phyloP scores from a whole-genome alignment of 2,113 vertebrate species.

The Fulica atra region DNA sequence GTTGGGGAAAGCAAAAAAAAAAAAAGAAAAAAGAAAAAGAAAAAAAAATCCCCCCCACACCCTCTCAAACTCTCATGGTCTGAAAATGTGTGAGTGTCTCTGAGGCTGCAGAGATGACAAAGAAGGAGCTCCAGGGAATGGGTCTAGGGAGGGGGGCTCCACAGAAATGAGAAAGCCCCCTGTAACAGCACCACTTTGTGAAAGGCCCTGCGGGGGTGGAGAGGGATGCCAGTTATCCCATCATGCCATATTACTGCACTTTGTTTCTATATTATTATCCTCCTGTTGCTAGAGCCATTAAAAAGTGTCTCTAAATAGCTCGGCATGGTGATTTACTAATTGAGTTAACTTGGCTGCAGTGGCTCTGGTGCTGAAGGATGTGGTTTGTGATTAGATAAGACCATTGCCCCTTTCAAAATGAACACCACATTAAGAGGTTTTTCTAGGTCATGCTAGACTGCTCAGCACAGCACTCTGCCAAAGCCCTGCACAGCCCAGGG shows the following conservation, averaged over 20 bases:
- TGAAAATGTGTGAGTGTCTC: not conserved
- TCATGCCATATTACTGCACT: not conserved
- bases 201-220: not conserved
- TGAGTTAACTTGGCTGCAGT: conserved; percentile 37
- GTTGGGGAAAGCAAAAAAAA: not conserved
- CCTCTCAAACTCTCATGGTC: not conserved
- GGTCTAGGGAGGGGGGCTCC: not conserved
- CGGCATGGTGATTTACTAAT: conserved; percentile 28
- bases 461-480: not conserved
- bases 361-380: conserved; percentile 22
- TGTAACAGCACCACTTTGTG: not conserved
- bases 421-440: conserved; percentile 10
- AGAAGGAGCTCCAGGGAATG: not conserved
- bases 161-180: not conserved
- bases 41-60: not conserved
- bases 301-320: conserved; percentile 6
- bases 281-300: conserved; percentile 4
- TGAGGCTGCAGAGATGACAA: not conserved
- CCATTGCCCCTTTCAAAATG: not conserved
- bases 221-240: not conserved
- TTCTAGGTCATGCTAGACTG: conserved; percentile 30
- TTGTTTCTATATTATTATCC: not conserved
- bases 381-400: conserved; percentile 44
- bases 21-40: not conserved
- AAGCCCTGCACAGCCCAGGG: not conserved